Conservation (phyloP, 2,797 vertebrate species). For the Girardinus metallicus region DNA sequence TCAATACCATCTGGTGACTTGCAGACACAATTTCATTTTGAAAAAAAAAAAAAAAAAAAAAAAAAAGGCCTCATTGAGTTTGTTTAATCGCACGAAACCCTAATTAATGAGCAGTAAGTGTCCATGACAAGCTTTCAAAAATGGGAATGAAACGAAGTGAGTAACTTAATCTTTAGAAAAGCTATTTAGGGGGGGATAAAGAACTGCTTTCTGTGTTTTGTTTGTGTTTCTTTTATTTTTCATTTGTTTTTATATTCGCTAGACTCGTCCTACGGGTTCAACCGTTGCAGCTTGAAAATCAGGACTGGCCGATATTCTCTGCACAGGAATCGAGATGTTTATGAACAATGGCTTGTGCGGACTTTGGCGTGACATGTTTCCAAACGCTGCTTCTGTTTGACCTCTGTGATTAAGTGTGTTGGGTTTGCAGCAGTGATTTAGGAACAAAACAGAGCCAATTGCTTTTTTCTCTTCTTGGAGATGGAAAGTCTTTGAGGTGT, state of each 20-base stretch:
- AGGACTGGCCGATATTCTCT: neutral
- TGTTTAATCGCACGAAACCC: constrained; percentile 53
- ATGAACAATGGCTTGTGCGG: constrained; percentile 28
- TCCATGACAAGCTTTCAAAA: constrained; percentile 53
- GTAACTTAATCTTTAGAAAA: constrained; percentile 64
- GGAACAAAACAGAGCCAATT: neutral
- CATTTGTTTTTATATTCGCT: neutral
- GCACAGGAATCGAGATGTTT: constrained; percentile 1
- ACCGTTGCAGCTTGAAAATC: neutral
- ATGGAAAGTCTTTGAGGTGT: neutral
- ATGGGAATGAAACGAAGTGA: constrained; percentile 57
- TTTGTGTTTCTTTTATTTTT: constrained; percentile 30
- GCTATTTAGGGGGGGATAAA: constrained; percentile 33
- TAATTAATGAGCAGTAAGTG: constrained; percentile 68
- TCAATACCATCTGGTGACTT: constrained; percentile 70
- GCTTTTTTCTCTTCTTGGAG: neutral
- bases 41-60: neutral
- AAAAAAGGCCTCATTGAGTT: constrained; percentile 34
- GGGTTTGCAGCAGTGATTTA: neutral
- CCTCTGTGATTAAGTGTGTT: neutral
- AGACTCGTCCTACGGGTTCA: neutral
- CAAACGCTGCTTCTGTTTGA: constrained; percentile 9
- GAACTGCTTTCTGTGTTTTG: constrained; percentile 32
- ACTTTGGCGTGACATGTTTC: constrained; percentile 28
- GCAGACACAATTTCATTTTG: constrained; percentile 43